Conservation (phyloP, 2,113 vertebrate genomes). For the Colius striatus region DNA sequence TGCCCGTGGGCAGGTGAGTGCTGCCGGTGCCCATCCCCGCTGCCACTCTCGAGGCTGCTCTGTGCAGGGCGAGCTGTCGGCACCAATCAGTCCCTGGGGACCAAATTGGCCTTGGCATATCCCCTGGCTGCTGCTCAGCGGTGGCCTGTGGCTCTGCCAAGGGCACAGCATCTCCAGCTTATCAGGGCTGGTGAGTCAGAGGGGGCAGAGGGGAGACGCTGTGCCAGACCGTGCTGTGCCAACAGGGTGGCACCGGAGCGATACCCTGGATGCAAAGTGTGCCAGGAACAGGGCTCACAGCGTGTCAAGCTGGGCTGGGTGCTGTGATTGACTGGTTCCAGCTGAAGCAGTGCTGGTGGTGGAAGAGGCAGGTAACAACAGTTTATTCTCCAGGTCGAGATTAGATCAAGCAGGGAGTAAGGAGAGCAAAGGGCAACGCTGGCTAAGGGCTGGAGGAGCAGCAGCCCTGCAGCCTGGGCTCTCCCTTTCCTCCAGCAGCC, state of each 20-base stretch:
- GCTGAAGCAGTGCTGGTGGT: neutral
- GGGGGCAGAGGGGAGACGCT: neutral
- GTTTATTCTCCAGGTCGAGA: neutral
- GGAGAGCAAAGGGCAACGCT: neutral
- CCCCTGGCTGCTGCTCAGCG: neutral
- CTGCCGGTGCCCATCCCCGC: accelerated
- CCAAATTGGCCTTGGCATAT: neutral
- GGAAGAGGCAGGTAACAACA: neutral
- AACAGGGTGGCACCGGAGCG: accelerated
- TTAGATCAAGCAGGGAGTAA: neutral
- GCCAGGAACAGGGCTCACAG: neutral
- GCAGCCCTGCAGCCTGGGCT: neutral
- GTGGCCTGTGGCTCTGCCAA: neutral
- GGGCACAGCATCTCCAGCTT: neutral
- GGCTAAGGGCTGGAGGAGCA: neutral
- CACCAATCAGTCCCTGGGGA: neutral
- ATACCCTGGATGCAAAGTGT: neutral
- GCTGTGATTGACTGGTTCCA: neutral
- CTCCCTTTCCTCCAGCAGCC: neutral
- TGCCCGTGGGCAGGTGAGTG: neutral
- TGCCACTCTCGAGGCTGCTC: neutral
- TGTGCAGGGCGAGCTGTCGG: neutral
- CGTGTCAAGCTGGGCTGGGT: neutral
- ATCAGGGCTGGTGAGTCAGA: neutral
- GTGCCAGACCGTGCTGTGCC: accelerated